A percentile compares a stretch with the other conserved stretches of the same genome.
Evolutionary conservation across 2,797 vertebrate genomes (phyloP).

Genomic region (Etheostoma perlongum): DNA sequence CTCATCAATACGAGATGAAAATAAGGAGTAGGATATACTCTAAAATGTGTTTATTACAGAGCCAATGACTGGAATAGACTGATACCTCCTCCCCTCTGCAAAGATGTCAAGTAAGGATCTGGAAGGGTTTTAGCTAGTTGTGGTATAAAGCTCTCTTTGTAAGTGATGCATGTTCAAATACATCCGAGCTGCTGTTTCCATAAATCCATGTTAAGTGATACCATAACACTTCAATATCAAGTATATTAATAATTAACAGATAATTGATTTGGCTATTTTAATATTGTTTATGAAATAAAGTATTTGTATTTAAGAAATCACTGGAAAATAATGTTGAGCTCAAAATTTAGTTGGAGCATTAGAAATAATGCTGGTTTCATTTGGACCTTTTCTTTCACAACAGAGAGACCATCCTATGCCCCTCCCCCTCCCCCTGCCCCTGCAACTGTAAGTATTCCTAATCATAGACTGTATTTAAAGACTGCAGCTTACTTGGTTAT

Average conservation of each 20-base stretch:
- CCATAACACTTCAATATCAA: not conserved
- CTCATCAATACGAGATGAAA: not conserved
- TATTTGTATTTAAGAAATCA: not conserved
- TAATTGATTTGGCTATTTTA: not conserved
- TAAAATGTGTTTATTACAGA: slow-evolving; percentile 74
- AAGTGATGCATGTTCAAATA: not conserved
- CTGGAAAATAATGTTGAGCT: not conserved
- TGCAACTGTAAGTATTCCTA: slow-evolving; percentile 92
- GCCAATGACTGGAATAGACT: slow-evolving; percentile 69
- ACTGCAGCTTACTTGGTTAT: not conserved
- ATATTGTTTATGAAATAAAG: not conserved
- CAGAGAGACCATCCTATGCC: slow-evolving; percentile 98
- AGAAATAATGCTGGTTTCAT: slow-evolving; percentile 1
- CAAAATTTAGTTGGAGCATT: not conserved
- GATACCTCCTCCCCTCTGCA: slow-evolving; percentile 75
- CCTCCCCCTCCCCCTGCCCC: slow-evolving; percentile 97
- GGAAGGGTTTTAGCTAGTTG: slow-evolving; percentile 17
- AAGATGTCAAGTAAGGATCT: slow-evolving; percentile 97
- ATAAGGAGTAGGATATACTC: not conserved
- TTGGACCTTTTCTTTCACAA: slow-evolving; percentile 59
- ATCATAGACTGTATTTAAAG: not conserved
- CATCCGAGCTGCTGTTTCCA: not conserved
- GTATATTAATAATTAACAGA: not conserved
- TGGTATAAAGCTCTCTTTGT: not conserved
- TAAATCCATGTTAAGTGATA: not conserved